phyloP scores from a whole-genome alignment of 2,797 vertebrate species.

The Chaunax sp. region DNA sequence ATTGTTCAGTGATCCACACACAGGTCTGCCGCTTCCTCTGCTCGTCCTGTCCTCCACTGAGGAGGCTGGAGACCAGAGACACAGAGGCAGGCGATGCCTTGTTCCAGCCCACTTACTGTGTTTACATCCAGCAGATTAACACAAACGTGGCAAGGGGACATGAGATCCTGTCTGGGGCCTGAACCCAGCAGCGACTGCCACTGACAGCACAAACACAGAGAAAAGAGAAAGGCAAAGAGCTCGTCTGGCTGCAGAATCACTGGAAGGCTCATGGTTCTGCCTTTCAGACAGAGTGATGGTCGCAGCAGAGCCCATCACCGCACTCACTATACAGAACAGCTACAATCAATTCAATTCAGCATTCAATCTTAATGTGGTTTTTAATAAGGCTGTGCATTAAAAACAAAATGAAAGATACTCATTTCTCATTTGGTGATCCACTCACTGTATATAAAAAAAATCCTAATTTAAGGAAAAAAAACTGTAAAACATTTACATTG shows the following conservation, averaged over 20 bases:
- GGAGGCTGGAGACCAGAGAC: conserved; percentile 55
- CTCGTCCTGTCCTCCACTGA: conserved; percentile 45
- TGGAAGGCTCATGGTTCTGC: background rate
- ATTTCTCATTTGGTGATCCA: no score
- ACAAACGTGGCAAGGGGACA: conserved; percentile 64
- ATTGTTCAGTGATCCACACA: conserved; percentile 76
- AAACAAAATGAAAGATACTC: background rate
- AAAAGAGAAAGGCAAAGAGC: background rate
- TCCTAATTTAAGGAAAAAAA: no score
- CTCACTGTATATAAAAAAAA: no score
- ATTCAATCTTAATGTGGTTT: background rate
- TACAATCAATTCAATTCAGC: background rate
- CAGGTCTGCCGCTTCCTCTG: conserved; percentile 50
- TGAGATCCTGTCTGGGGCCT: conserved; percentile 52
- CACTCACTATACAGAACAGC: background rate
- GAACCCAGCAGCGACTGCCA: conserved; percentile 54
- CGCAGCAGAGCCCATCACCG: background rate
- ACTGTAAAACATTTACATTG: no score
- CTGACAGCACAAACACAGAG: conserved; percentile 25
- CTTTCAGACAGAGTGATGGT: background rate
- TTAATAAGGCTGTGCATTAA: no score
- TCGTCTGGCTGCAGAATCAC: conserved; percentile 7
- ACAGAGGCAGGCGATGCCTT: conserved; percentile 51
- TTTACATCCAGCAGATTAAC: conserved; percentile 77
- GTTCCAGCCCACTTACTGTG: conserved; percentile 61